Evolutionary conservation across 2,113 vertebrate species (phyloP).

Genomic region (Cyanoliseus patagonus): DNA sequence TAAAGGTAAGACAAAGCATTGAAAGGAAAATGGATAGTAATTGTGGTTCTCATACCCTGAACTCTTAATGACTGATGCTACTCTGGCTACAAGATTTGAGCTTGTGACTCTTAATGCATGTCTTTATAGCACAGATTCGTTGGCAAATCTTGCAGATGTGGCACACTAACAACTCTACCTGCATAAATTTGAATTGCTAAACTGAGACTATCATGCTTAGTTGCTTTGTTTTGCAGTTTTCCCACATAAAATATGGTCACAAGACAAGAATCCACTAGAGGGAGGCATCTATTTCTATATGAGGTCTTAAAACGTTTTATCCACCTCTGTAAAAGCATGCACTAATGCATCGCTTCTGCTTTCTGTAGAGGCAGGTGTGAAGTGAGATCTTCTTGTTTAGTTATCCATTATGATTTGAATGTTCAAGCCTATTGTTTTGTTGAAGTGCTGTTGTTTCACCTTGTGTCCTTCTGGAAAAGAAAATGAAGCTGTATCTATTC

Average conservation of each 20-base stretch:
- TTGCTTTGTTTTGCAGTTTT: background rate
- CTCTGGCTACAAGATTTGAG: accelerated
- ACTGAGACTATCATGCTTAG: background rate
- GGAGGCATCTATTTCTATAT: background rate
- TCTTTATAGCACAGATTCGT: accelerated
- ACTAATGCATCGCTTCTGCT: background rate
- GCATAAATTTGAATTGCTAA: background rate
- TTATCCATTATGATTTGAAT: accelerated
- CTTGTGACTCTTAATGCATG: accelerated
- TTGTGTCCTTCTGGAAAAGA: background rate
- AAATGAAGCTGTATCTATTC: background rate
- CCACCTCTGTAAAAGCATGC: background rate
- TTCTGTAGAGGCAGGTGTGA: too few species aligned
- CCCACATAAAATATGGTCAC: background rate
- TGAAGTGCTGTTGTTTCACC: accelerated
- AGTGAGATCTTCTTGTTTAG: too few species aligned
- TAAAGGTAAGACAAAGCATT: slow-evolving; percentile 58
- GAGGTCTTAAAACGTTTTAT: background rate
- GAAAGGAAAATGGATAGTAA: background rate
- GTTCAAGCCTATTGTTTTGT: too few species aligned
- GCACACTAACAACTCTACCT: background rate
- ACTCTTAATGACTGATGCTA: background rate
- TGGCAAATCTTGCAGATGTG: accelerated
- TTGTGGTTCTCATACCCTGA: background rate
- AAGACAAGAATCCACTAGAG: background rate